These are phyloP conservation scores for Harlomillsia oculata DNA, from an alignment of 1,140 invertebrate genomes.

Conservation along the genomic window DNA sequence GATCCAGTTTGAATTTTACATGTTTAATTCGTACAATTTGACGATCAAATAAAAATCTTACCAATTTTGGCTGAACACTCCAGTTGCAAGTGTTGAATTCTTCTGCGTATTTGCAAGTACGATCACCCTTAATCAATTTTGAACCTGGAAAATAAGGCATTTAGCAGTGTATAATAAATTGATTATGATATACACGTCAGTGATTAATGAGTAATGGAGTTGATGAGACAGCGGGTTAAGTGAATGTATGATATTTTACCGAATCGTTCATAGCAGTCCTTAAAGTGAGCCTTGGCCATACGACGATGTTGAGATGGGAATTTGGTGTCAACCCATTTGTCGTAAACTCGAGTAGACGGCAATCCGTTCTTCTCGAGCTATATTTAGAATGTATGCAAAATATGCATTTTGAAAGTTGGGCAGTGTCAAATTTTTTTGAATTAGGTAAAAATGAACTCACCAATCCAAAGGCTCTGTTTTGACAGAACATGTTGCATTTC, in stretches of 20 bases:
- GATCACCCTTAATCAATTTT: not conserved
- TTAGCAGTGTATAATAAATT: too few relatives aligned
- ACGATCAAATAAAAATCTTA: constrained; percentile 1
- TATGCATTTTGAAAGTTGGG: not conserved
- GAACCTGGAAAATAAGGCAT: not conserved
- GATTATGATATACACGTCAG: too few relatives aligned
- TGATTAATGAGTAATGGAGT: too few relatives aligned
- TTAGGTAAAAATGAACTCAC: not conserved
- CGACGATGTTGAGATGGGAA: not conserved
- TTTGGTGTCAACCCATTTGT: not conserved
- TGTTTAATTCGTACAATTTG: too few relatives aligned
- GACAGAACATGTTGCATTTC: constrained; percentile 5
- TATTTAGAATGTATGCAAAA: not conserved
- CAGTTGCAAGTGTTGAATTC: constrained; percentile 11
- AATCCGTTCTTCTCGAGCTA: constrained; percentile 1
- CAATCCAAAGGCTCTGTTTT: not conserved
- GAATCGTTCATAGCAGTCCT: constrained; percentile 1
- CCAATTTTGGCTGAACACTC: not conserved
- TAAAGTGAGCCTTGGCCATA: not conserved
- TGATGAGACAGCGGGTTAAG: too few relatives aligned
- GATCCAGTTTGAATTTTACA: too few relatives aligned
- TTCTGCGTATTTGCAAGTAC: constrained; percentile 7
- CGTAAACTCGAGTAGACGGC: not conserved
- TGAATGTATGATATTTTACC: too few relatives aligned
- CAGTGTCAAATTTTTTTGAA: not conserved